Conservation (phyloP, 1,140 invertebrate species). For the Lasaia peninsularis region DNA sequence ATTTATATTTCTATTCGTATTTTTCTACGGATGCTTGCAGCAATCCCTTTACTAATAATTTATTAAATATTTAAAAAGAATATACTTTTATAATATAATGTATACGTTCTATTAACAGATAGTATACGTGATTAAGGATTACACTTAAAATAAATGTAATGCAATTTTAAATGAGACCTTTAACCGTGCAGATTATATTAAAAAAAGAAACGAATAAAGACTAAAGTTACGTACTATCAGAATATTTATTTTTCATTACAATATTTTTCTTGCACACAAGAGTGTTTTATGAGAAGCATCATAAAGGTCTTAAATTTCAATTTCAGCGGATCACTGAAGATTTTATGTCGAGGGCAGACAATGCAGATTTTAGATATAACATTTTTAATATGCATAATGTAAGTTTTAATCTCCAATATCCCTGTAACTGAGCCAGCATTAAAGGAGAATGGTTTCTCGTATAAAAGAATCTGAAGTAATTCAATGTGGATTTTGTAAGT, state of each 20-base stretch:
- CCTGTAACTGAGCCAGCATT: background rate
- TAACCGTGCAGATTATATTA: background rate
- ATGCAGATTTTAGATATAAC: constrained; percentile 24
- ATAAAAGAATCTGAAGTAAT: background rate
- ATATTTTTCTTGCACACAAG: background rate
- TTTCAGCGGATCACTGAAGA: constrained; percentile 46
- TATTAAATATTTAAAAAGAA: background rate
- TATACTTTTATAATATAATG: no score
- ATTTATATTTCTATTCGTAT: no score
- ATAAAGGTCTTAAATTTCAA: constrained; percentile 58
- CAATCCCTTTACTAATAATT: no score
- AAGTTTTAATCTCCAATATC: constrained; percentile 12
- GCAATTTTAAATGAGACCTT: no score
- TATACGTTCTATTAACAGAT: no score
- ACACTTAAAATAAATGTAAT: no score
- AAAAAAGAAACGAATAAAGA: background rate
- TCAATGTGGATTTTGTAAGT: background rate
- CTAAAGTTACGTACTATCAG: background rate
- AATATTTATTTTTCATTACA: background rate
- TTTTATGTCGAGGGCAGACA: constrained; percentile 24
- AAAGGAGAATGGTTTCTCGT: background rate
- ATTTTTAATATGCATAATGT: constrained; percentile 18
- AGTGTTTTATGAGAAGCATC: constrained; percentile 35
- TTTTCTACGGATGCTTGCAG: no score
- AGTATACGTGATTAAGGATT: no score